These are phyloP conservation scores for Huso huso DNA, from an alignment of 2,797 vertebrate genomes.

Conservation along the genomic window DNA sequence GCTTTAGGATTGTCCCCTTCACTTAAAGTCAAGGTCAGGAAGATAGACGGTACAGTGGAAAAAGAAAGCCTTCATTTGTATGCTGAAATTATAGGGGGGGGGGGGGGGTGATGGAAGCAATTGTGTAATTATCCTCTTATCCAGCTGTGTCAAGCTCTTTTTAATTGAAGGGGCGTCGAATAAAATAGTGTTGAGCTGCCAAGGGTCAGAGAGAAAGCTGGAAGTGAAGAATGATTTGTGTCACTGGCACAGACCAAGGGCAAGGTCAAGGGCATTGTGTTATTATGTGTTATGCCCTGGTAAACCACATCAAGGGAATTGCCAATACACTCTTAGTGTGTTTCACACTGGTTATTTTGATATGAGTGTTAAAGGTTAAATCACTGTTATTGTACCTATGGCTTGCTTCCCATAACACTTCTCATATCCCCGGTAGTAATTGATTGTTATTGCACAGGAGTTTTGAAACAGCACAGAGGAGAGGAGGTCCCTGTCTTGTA, in stretches of 20 bases:
- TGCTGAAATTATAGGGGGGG: conserved; percentile 47
- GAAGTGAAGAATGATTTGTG: conserved; percentile 25
- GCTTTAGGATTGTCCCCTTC: conserved; percentile 62
- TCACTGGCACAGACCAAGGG: conserved; percentile 29
- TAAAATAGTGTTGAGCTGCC: conserved; percentile 27
- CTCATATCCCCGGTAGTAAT: too few relatives aligned
- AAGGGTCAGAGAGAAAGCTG: conserved; percentile 33
- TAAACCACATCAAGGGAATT: conserved; percentile 42
- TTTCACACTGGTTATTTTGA: conserved; percentile 34
- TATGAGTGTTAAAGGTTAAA: conserved; percentile 40
- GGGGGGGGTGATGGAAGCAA: conserved; percentile 53
- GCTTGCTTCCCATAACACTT: too few relatives aligned
- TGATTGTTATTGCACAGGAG: too few relatives aligned
- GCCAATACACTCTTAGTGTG: conserved; percentile 6
- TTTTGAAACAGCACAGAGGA: too few relatives aligned
- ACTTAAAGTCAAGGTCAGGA: conserved; percentile 66
- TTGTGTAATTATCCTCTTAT: conserved; percentile 55
- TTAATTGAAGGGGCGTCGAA: conserved; percentile 37
- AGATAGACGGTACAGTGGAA: conserved; percentile 39
- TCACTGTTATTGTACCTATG: background rate
- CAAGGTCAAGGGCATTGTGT: conserved; percentile 60
- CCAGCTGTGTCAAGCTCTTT: conserved; percentile 42
- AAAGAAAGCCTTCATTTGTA: conserved; percentile 51
- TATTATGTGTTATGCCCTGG: conserved; percentile 43
- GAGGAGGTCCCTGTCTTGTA: too few relatives aligned